Evolutionary conservation across 2,113 vertebrate species (phyloP).

Genomic region (Corythoichthys intestinalis): DNA sequence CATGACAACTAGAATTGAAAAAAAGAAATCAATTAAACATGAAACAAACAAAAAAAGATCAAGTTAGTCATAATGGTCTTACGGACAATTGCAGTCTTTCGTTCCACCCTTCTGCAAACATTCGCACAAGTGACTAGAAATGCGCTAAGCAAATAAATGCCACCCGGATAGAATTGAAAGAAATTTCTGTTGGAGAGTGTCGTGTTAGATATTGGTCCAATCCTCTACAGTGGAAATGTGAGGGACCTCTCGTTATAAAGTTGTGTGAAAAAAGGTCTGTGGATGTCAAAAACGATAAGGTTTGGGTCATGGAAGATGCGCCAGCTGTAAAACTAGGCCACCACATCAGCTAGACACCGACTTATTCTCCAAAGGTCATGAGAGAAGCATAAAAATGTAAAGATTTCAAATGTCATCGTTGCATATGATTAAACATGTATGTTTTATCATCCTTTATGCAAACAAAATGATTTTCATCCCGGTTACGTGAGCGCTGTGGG

Average conservation of each 20-base stretch:
- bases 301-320: constrained; percentile 35
- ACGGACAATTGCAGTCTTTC: too few species aligned
- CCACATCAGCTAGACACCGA: constrained; percentile 6
- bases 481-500: constrained; percentile 58
- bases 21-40: too few species aligned
- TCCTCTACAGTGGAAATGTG: constrained; percentile 34
- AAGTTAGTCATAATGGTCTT: too few species aligned
- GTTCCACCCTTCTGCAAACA: too few species aligned
- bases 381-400: not conserved
- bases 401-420: not conserved
- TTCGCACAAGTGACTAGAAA: not conserved
- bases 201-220: constrained; percentile 6
- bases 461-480: not conserved
- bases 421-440: not conserved
- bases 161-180: not conserved
- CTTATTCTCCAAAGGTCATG: not conserved
- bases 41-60: too few species aligned
- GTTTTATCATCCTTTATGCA: constrained; percentile 1
- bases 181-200: constrained; percentile 15
- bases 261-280: constrained; percentile 31
- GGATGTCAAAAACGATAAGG: constrained; percentile 33
- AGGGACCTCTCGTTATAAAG: constrained; percentile 49
- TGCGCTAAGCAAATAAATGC: not conserved
- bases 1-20: too few species aligned
- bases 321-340: constrained; percentile 6